Evolutionary conservation across 1,140 invertebrate species (phyloP), one percentile per base, ranked within the genome.

Genomic region (Zaprionus taronus): DNA sequence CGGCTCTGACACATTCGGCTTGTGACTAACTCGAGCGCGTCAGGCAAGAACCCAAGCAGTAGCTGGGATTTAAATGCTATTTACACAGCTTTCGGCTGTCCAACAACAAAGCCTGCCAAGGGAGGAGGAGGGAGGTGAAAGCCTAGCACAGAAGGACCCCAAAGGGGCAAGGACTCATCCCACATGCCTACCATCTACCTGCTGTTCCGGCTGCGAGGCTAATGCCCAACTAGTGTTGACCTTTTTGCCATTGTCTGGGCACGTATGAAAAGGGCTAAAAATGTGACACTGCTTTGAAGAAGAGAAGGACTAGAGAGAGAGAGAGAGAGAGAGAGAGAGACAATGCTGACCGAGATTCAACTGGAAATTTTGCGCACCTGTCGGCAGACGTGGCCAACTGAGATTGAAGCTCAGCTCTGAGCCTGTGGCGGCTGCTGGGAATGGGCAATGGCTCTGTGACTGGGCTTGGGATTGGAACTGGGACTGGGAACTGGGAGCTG

Each of bases 191-290:
- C 9, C 9, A 34, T 15, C 20, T 51, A 22, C 14, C 56, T 73
- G 56, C 47, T 51, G 47, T 51, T 51, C 47, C 47, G 47, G 47
- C 47, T 22, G 11, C 22, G 47, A 47, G 34, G 64, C 47, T 55
- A 64, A 74, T 53, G 73, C 80, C 84, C 63, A 72, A 89, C 79
- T 89, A 78, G 83, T 80, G 84, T 83, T 86, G 83, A 85, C 83
- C 83, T 86, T 86, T 86, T 80, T 89, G 77, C 80, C 81, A 89
- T 86, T 86, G 83, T 89, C 81, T 89, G 81, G 61, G 83, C 80
- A 89, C 83, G 81, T 89, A 72, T 77, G 65, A 81, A 81, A 80
- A 78, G 77, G 72, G 81, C 84, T 81, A 81, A 84, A 86, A 79
- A 86, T 86, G 80, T 83, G 80, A 89, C 83, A 89, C 80, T 72